Evolutionary conservation across 1,140 invertebrate species (phyloP).

Genomic region (Druon quercuslanigerum): DNA sequence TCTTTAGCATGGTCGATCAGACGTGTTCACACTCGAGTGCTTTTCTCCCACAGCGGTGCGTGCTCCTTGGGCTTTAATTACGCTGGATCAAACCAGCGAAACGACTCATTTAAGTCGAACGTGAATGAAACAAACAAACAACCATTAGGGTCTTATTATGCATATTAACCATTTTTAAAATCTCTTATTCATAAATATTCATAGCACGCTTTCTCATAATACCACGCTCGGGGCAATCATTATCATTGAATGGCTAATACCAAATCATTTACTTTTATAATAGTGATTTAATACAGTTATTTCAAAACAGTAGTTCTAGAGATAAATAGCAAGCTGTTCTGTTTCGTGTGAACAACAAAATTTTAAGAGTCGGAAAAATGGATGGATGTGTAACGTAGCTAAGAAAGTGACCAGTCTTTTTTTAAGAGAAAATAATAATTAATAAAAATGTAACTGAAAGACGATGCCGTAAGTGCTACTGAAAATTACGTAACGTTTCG

Average conservation of each 20-base stretch:
- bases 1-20: slow-evolving; percentile 33
- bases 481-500: too few species aligned
- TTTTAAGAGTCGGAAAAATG: too few species aligned
- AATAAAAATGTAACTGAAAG: too few species aligned
- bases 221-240: background rate
- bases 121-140: slow-evolving; percentile 24
- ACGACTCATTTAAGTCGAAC: slow-evolving; percentile 13
- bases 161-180: slow-evolving; percentile 1
- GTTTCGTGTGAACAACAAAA: too few species aligned
- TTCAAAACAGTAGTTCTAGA: too few species aligned
- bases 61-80: slow-evolving; percentile 14
- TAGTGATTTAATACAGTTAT: background rate
- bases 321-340: too few species aligned
- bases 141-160: slow-evolving; percentile 4
- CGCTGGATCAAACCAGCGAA: background rate
- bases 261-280: background rate
- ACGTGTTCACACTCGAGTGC: slow-evolving; percentile 19
- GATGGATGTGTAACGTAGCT: too few species aligned
- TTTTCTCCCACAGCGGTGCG: slow-evolving; percentile 22
- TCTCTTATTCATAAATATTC: slow-evolving; percentile 23
- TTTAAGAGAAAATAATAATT: too few species aligned
- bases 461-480: too few species aligned
- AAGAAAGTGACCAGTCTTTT: too few species aligned
- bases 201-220: slow-evolving; percentile 14
- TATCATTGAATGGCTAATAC: background rate